Conservation (phyloP, 2,888 invertebrate species). For the Resseliella maxima region DNA sequence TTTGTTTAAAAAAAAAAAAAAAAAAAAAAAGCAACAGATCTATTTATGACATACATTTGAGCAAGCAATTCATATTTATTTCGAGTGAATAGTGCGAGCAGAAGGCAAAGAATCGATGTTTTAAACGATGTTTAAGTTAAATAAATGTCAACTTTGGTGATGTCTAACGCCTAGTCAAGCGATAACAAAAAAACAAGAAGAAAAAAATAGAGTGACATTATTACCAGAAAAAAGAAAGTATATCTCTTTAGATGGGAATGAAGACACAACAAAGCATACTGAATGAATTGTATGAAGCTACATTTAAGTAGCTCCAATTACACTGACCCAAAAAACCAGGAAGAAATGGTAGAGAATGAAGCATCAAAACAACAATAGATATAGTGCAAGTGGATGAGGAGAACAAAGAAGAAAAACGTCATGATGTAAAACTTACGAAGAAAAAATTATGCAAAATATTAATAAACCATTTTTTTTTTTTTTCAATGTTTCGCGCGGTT, state of each 20-base stretch:
- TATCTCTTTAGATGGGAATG: not conserved
- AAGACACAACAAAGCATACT: not conserved
- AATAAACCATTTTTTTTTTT: too few species aligned
- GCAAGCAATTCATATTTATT: conserved; percentile 4
- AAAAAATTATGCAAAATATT: conserved; percentile 4
- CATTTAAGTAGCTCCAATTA: not conserved
- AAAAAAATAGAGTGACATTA: not conserved
- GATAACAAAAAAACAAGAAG: not conserved
- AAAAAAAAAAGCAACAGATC: not conserved
- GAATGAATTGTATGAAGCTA: conserved; percentile 40
- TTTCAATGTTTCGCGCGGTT: too few species aligned
- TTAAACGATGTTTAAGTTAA: not conserved
- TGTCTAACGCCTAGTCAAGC: conserved; percentile 11
- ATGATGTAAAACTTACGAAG: not conserved
- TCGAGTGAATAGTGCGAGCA: not conserved
- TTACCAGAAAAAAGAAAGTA: conserved; percentile 43
- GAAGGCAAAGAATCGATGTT: not conserved
- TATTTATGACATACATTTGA: not conserved
- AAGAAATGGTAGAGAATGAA: not conserved
- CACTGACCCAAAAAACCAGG: not conserved
- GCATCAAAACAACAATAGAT: not conserved
- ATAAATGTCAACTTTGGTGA: not conserved
- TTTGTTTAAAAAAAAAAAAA: conserved; percentile 22
- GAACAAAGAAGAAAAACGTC: not conserved
- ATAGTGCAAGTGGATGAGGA: not conserved